Base-by-base conservation (phyloP, 2,113 vertebrate species). In the Lipotes vexillifer region DNA sequence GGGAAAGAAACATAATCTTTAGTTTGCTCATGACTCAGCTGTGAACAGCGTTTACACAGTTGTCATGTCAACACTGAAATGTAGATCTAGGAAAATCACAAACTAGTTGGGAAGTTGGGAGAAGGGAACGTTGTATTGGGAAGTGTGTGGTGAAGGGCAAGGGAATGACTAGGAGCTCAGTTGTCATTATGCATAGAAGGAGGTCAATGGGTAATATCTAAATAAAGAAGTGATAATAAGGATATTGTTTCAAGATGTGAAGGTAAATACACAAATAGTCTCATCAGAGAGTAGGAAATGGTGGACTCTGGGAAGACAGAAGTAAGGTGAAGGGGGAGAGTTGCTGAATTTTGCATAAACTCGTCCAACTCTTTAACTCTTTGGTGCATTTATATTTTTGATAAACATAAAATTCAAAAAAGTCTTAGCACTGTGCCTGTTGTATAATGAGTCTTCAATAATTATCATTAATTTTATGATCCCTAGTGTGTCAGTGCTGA, bases 1-100 rank as follows among this genome's bases (percentile, higher is more conserved):
- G 49, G 75, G 49, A 90, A 92, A 93, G 88, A 96, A 97, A 92
- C 92, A 72, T 36, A 59, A 52, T 78, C 63, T 83, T 88, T 80
- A 52, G 15, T 68, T 52, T 72, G 75, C 46, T 96, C 55, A 85
- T 41, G 29, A 90, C 81, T 97, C 72, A 85, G 25, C 44, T 77
- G 71, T 68, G 36, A 86, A 65, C 21, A 93, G 75, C 2, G 0
- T 88, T 92, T 77, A 68, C 29, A 21, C 27, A 90, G 75, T 83
- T 11, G 8, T 74, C 65, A 93, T 95, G 87, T 88, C 93, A 95
- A 93, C 66, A 94, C 6, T 57, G 46, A 69, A 69, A 41, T 75
- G 90, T 31, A 23, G 85, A 95, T 38, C 25, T 77, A 84, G 84
- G 3, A 81, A 85, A 93, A 82, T 92, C 59, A n/a, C 72, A 90